Evolutionary conservation across 2,113 vertebrate genomes (phyloP).

Genomic region (Plotosus lineatus): DNA sequence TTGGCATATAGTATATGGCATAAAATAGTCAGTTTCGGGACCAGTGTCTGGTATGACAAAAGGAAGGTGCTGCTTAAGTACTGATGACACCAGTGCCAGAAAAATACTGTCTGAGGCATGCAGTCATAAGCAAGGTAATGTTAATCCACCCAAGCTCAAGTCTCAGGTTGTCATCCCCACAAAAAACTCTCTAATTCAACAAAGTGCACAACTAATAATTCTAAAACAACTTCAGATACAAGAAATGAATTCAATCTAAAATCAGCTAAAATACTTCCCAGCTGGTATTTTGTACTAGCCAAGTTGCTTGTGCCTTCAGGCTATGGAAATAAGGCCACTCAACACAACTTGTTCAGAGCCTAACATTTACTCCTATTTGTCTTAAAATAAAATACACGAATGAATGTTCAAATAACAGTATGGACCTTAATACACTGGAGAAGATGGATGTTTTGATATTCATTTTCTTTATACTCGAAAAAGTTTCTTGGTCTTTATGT

Average conservation of each 20-base stretch:
- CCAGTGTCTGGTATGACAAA: background rate
- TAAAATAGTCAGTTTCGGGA: background rate
- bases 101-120: background rate
- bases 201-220: background rate
- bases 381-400: background rate
- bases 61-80: background rate
- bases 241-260: background rate
- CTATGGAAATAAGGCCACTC: background rate
- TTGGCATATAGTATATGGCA: background rate
- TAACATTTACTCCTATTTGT: background rate
- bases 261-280: background rate
- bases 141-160: background rate
- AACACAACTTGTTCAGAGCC: background rate
- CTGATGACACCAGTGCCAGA: background rate
- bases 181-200: background rate
- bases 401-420: background rate
- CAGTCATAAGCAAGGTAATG: background rate
- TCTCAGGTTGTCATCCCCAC: background rate
- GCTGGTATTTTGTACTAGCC: background rate
- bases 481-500: background rate
- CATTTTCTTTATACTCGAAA: background rate
- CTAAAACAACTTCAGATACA: background rate
- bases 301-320: background rate
- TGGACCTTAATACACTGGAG: background rate
- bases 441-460: background rate